Evolutionary conservation across 1,140 invertebrate genomes (phyloP), one percentile per base, ranked within the genome.

Genomic region (Papilio xuthus): DNA sequence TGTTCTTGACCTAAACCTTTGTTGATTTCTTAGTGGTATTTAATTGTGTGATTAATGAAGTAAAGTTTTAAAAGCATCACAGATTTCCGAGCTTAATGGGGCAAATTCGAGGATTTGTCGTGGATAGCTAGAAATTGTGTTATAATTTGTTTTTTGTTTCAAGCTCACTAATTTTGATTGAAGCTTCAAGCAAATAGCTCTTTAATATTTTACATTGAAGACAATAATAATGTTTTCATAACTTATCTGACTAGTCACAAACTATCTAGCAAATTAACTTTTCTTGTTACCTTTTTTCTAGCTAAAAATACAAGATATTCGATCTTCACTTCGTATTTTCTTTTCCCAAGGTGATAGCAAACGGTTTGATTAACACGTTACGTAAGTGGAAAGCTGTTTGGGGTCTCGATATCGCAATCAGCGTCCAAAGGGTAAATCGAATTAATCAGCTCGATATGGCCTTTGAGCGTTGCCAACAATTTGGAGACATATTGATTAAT

Each of bases 401-500:
- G 76, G 81, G 81, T 60, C 15, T 85, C 82, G 82, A 83, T 81
- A 80, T 87, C 83, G 88, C 89, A 92, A 92, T 92, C 89, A 91
- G 84, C 86, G 84, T 86, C 81, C 83, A 87, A 80, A 80, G 82
- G 82, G 84, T 82, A 87, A 89, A 90, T 90, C 83, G 83, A 89
- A 90, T 89, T 87, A 91, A 91, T 91, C 84, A 81, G 86, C 82
- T 86, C 84, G 79, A 85, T 84, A 82, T 83, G 80, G 85, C 88
- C 89, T 91, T 90, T 90, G 87, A 90, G 85, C 84, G 83, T 82
- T 84, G 86, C 72, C 81, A 82, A 84, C 81, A 81, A 85, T 87
- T 89, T 85, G 81, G 81, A 87, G 83, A 82, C 82, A 82, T 83
- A 86, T 81, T 85, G 85, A 89, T 89, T 85, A 86, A 88, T 88